Base-by-base conservation (phyloP, 2,888 invertebrate species). In the Syrphus vitripennis region DNA sequence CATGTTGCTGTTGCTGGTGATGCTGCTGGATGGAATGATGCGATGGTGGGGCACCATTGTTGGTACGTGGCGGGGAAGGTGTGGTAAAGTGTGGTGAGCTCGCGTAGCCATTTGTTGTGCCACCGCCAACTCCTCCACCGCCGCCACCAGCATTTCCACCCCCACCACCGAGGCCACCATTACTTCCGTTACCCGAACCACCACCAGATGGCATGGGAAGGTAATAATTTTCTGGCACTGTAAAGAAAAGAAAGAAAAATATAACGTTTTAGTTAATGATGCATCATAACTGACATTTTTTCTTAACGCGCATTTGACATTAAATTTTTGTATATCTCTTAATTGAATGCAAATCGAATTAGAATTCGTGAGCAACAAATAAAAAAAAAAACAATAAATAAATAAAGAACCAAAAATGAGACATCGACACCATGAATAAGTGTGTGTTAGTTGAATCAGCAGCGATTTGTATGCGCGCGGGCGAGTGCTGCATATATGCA, bases 141-240 rank as follows among this genome's bases (percentile, higher is more conserved):
- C 89, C 88, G 42, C n/a, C 45, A 4, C 88, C 88, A 21, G 89
- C 88, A 57, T 88, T 89, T 57, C 89, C 88, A n/a, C 89, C 89
- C 48, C 88, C 88, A 48, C 88, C 89, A 55, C 87, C 88, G 12
- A 84, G 83, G 50, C 89, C 88, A 45, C 87, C 83, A 63, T 88
- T 83, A 31, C 88, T 88, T 81, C 88, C 89, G 81, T 88, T 89
- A 65, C 89, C 87, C 34, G 89, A 83, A 83, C 89, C 89, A 71
- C 89, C 89, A 78, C 89, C 90, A 63, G 88, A 88, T 76, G 89
- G 89, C 88, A 90, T 89, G 81, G 91, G 90, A 81, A 91, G 89
- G 88, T 92, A 93, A 88, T 93, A 95, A 90, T 94, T 95, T 90
- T 95, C 95, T 88, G 95, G 93, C 91, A 95, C 95, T 95, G 93